Evolutionary conservation across 2,888 invertebrate species (phyloP), one percentile per base, ranked within the genome.

Genomic region (Rhamnusium bicolor): DNA sequence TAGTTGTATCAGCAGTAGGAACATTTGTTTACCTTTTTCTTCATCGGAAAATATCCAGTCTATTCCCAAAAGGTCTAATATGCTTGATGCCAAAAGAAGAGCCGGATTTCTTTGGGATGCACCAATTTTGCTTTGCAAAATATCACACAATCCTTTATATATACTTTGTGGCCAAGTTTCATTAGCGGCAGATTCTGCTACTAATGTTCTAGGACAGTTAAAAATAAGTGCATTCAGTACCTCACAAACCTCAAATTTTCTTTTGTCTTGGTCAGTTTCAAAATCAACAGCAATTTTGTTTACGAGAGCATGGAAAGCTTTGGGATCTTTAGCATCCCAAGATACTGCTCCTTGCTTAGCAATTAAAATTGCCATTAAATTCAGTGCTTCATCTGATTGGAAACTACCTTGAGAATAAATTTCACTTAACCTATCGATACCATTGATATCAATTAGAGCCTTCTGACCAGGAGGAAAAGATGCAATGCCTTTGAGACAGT

Each of bases 51-150:
- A 89, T 69, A 94, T 91, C 96, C 96, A 97, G 78, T 96, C 95
- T 24, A 96, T 92, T 18, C 97, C 96, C 19, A 96, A 89, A 0
- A 95, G 89, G 80, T 96, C 95, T 72, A 97, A 89, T 84, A 95
- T 92, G 74, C 93, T 93, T 8, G 97, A 93, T 16, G 95, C 94
- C 60, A 98, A 88, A 85, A 95, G 94, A 14, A 98, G 88, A 0
- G 97, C 95, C 12, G 97, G 96, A 87, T 97, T 96, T 80, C 98
- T 91, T 88, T 97, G 97, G 79, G 93, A 93, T 82, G 96, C 95
- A 0, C 94, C 94, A 83, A 96, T 94, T 89, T 95, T 96, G 81
- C 96, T 96, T 73, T 94, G 93, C 6, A 97, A 90, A 82, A 97
- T 95, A 82, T 97, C 96, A 82, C 91, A 91, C 16, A 97, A 89